These are phyloP conservation scores for Paracentrotus lividus DNA, from an alignment of 53 echinoderm and acorn worm species.

Conservation along the genomic window DNA sequence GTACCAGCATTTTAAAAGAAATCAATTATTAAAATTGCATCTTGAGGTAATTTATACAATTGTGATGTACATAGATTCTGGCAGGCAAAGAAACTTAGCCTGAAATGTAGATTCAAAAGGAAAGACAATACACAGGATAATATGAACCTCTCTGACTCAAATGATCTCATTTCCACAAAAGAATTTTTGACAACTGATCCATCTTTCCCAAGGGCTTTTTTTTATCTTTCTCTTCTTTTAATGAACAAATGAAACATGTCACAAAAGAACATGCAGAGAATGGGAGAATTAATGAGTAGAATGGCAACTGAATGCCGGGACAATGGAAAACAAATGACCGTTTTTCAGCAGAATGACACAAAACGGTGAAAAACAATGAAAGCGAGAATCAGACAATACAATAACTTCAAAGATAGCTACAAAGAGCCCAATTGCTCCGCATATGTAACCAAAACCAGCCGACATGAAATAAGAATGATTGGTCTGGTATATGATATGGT, in stretches of 20 bases:
- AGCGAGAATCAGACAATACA: constrained; percentile 40
- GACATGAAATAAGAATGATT: constrained; percentile 32
- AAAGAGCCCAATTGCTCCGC: constrained; percentile 23
- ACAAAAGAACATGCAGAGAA: neutral
- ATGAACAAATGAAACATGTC: neutral
- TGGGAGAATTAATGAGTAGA: neutral
- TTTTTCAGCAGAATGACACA: neutral
- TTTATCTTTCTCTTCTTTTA: no score
- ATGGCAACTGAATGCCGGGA: neutral
- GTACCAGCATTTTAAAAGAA: no score
- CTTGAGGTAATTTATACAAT: no score
- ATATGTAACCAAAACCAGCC: neutral
- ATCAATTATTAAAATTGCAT: no score
- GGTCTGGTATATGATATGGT: neutral
- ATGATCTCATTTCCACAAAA: neutral
- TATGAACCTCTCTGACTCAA: neutral
- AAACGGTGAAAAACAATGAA: neutral
- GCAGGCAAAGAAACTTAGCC: neutral
- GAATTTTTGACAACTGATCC: neutral
- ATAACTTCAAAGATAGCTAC: constrained; percentile 25
- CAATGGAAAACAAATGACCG: neutral
- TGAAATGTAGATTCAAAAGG: neutral
- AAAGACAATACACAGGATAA: neutral
- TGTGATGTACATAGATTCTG: no score
- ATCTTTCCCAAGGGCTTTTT: constrained; percentile 9